These are phyloP conservation scores for Heliconius hermathena DNA, from an alignment of 1,140 invertebrate species.

Conservation along the genomic window DNA sequence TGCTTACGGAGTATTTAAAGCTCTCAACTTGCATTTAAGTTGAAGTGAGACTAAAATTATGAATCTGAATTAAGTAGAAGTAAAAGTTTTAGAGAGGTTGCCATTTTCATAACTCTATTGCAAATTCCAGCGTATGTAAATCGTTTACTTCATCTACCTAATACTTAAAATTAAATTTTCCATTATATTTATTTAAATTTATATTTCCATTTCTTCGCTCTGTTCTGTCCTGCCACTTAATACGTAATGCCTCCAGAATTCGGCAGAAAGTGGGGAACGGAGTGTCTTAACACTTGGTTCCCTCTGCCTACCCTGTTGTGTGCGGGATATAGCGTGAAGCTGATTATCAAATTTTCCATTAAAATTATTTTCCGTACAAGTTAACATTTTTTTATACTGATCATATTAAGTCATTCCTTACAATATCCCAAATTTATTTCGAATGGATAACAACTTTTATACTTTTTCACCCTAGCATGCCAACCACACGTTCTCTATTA, in stretches of 20 bases:
- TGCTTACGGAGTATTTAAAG: slow-evolving; percentile 65
- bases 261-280: no score
- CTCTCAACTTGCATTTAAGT: slow-evolving; percentile 71
- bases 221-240: no score
- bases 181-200: not conserved
- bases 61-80: slow-evolving; percentile 63
- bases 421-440: slow-evolving; percentile 31
- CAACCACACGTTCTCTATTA: slow-evolving; percentile 73
- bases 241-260: no score
- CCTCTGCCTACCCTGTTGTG: no score
- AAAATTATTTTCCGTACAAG: not conserved
- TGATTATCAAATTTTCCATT: no score
- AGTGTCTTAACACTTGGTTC: no score
- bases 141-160: not conserved
- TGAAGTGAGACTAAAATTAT: slow-evolving; percentile 64
- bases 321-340: no score
- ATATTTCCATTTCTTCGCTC: no score
- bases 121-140: slow-evolving; percentile 22
- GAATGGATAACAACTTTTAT: slow-evolving; percentile 57
- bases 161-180: not conserved
- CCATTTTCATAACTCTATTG: slow-evolving; percentile 40
- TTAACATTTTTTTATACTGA: not conserved
- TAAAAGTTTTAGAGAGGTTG: slow-evolving; percentile 56
- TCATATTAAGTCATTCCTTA: not conserved
- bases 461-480: slow-evolving; percentile 72